Evolutionary conservation across 2,797 vertebrate genomes (phyloP), one percentile per base, ranked within the genome.

Genomic region (Sphenopsis melanotis): DNA sequence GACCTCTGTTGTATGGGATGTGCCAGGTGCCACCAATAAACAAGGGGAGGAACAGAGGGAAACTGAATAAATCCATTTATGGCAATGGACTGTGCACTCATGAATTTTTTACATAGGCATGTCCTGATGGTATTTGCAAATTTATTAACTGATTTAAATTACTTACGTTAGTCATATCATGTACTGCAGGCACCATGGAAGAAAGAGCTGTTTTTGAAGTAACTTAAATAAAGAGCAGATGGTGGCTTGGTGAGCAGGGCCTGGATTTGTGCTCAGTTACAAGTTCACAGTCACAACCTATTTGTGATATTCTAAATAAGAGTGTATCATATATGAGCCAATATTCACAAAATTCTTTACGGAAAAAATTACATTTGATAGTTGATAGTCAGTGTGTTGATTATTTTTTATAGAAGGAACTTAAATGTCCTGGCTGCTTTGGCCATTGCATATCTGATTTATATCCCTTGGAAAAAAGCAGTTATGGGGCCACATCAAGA

Each of bases 151-250:
- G 20, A 85, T 87, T 81, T 79, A 52, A 86, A 94, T 94, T 60
- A 75, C 46, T 90, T 77, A 70, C 4, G 3, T 68, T 90, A 87
- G 76, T 87, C 41, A 66, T 74, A 69, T 79, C 34, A 70, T 5
- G 1, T 60, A 42, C 64, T 85, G 50, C n/a, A 78, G 52, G 49
- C 18, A 71, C 21, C 46, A 71, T 19, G 46, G 50, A 64, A 87
- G 60, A 87, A 80, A 29, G 15, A 60, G 41, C 89, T 77, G 57
- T 3, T 85, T 95, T 91, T 61, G 18, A 81, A 83, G 53, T 59
- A 91, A 83, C 53, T 77, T 80, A 87, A 89, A 87, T 89, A 89
- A 83, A 89, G 75, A 94, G 57, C 83, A 93, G 89, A 83, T 80
- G 71, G 83, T 52, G n/a, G 22, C 44, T 90, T 89, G 41, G 29